Conservation (phyloP, 2,797 vertebrate species). For the Melanotaenia nigrans region DNA sequence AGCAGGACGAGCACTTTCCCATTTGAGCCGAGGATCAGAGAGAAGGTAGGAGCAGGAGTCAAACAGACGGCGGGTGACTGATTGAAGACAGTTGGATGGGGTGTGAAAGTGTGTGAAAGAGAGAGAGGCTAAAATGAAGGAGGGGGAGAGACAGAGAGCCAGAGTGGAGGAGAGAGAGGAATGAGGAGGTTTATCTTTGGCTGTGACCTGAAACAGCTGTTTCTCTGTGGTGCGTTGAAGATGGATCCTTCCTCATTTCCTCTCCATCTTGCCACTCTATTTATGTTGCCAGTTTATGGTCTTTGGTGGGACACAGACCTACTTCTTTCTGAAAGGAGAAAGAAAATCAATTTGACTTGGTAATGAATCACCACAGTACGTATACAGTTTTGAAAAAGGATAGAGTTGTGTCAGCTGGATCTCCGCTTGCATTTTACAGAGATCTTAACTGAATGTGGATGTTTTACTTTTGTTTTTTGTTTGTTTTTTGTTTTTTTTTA, state of each 20-base stretch:
- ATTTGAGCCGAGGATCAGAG: slow-evolving; percentile 52
- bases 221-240: slow-evolving; percentile 78
- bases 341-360: slow-evolving; percentile 64
- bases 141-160: slow-evolving; percentile 13
- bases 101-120: slow-evolving; percentile 50
- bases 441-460: slow-evolving; percentile 1
- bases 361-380: slow-evolving; percentile 59
- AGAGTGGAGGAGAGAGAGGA: slow-evolving; percentile 42
- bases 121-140: slow-evolving; percentile 24
- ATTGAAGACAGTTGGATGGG: slow-evolving; percentile 58
- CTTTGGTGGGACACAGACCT: slow-evolving; percentile 68
- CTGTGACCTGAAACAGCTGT: slow-evolving; percentile 83
- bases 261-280: slow-evolving; percentile 76
- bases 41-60: slow-evolving; percentile 35
- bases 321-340: slow-evolving; percentile 60
- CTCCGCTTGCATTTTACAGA: slow-evolving; percentile 33
- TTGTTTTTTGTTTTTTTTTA: neutral
- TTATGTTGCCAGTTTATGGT: slow-evolving; percentile 73
- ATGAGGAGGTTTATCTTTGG: slow-evolving; percentile 74
- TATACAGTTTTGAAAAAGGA: slow-evolving; percentile 39
- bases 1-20: slow-evolving; percentile 59
- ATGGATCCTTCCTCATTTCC: slow-evolving; percentile 79
- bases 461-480: no score
- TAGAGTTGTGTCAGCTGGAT: slow-evolving; percentile 20
- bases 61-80: slow-evolving; percentile 47